Percentiles rank a stretch among this genome's conserved stretches.
Evolutionary conservation across 2,797 vertebrate genomes (phyloP).

Genomic region (Cynopterus sphinx): DNA sequence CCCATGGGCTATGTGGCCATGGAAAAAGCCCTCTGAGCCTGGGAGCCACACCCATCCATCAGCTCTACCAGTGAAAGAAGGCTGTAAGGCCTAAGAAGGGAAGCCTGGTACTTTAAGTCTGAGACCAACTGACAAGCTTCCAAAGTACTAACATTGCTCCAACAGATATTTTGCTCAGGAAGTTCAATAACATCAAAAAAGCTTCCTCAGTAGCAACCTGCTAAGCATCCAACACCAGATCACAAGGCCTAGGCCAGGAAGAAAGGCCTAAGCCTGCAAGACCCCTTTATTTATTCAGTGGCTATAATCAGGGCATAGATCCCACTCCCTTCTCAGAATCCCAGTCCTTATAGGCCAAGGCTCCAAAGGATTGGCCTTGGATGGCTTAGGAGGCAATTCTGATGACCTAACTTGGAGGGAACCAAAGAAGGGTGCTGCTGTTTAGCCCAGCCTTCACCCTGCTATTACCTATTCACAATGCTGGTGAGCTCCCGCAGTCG

Average conservation of each 20-base stretch:
- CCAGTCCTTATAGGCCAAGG: not conserved
- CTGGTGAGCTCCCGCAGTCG: conserved; percentile 94
- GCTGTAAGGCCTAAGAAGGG: not conserved
- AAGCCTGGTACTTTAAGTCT: not conserved
- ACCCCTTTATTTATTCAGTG: not conserved
- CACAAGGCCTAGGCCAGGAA: not conserved
- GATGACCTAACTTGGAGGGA: not conserved
- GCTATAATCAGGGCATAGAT: not conserved
- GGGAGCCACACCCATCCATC: not conserved
- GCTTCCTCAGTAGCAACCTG: not conserved
- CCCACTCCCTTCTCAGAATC: not conserved
- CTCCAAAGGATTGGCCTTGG: not conserved
- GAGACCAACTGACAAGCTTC: conserved; percentile 6
- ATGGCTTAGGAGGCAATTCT: not conserved
- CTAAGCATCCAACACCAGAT: conserved; percentile 11
- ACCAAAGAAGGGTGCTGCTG: not conserved
- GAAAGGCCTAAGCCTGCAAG: not conserved
- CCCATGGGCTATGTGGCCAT: not conserved
- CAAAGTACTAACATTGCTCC: not conserved
- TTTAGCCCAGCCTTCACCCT: not conserved
- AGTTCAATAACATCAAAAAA: not conserved
- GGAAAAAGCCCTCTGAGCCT: not conserved
- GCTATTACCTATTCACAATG: conserved; percentile 93
- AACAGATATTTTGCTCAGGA: not conserved
- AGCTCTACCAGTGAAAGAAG: not conserved